Base-by-base conservation (phyloP, 2,113 vertebrate genomes). In the Sakesphorus luctuosus region DNA sequence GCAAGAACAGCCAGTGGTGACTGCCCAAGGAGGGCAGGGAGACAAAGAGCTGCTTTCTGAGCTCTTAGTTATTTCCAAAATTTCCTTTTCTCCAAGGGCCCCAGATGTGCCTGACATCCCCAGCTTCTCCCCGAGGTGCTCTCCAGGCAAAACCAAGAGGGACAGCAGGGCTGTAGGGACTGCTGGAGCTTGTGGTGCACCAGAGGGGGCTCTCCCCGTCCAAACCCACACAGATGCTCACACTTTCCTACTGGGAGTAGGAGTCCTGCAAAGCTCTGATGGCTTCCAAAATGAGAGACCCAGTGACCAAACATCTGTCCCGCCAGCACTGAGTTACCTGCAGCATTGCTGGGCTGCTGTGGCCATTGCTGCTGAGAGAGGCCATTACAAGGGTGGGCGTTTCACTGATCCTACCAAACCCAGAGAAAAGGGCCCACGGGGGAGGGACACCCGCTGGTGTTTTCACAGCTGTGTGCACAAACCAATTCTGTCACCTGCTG, bases 121-220 rank as follows among this genome's bases (percentile, higher is more conserved):
- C 47, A 50, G 55, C 38, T 71, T 7, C 50, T 40, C 66, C 36
- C 63, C 2, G 3, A 68, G 56, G 20, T 14, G 0, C 7, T 62
- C 31, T 49, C 46, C 43, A 62, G 40, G 63, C 20, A 18, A 35
- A 18, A 31, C 44, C 18, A 10, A 15, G 6, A 26, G 40, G 31
- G n/a, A 2, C 6, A 9, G 53, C 7, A 4, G 3, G 16, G 4
- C 28, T 7, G 21, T 6, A 46, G 2, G 8, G 21, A 26, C 35
- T 1, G 10, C 33, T 35, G 15, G 2, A 35, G 25, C 63, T 25
- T 2, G 0, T 13, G 35, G 31, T 15, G 18, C 23, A 50, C 40
- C 40, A 26, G 20, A 5, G 38, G 26, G 10, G 47, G 44, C 26
- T n/a, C 11, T 63, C 35, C 6, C 0, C 8, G 21, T 36, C 56